A percentile compares a stretch with the other conserved stretches of the same genome.
These are phyloP conservation scores for Temnothorax curvispinosus DNA, from an alignment of 1,140 invertebrate species.

Conservation along the genomic window DNA sequence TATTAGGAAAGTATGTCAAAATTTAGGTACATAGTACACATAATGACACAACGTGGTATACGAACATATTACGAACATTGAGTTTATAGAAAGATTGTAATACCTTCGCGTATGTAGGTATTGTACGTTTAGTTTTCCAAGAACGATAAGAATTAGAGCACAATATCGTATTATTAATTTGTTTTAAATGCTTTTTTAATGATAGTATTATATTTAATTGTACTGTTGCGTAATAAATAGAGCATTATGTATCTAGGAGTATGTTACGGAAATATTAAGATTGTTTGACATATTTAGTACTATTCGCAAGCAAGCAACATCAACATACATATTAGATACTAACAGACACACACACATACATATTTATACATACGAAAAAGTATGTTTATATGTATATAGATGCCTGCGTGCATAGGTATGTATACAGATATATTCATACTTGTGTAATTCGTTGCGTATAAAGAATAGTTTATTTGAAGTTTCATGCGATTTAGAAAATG, in stretches of 20 bases:
- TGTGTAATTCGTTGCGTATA: constrained; percentile 42
- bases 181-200: background rate
- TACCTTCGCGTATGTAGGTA: background rate
- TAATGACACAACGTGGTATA: constrained; percentile 34
- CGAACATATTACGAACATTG: constrained; percentile 25
- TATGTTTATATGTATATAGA: constrained; percentile 48
- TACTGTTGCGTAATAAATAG: constrained; percentile 36
- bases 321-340: background rate
- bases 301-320: constrained; percentile 25
- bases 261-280: constrained; percentile 39
- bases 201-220: constrained; percentile 32
- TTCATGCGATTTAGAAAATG: constrained; percentile 59
- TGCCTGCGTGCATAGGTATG: constrained; percentile 11
- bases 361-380: constrained; percentile 32
- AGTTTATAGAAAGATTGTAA: constrained; percentile 23
- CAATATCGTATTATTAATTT: background rate
- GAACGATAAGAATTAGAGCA: background rate
- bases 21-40: constrained; percentile 43
- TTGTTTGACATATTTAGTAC: constrained; percentile 37
- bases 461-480: constrained; percentile 55
- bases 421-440: constrained; percentile 49
- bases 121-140: constrained; percentile 5
- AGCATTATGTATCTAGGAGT: constrained; percentile 20
- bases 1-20: constrained; percentile 48
- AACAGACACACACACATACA: background rate